These are phyloP conservation scores for Charina bottae DNA, from an alignment of 2,113 vertebrate genomes.

Conservation along the genomic window DNA sequence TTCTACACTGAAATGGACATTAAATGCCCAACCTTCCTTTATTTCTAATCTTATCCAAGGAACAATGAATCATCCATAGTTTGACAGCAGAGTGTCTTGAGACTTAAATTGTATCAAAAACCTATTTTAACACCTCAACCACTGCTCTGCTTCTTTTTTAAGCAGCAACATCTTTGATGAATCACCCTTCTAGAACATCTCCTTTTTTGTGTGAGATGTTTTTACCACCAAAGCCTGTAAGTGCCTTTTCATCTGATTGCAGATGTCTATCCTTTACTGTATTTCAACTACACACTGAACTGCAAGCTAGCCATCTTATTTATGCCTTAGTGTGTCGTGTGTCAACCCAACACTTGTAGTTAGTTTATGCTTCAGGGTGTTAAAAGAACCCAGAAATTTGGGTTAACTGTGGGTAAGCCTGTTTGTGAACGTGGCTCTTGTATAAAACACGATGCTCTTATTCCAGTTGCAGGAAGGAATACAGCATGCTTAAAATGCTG, in stretches of 20 bases:
- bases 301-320: neutral
- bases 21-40: neutral
- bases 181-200: neutral
- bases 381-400: neutral
- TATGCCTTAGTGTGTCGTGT: neutral
- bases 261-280: neutral
- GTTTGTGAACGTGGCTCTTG: neutral
- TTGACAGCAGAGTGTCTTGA: neutral
- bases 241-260: neutral
- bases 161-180: neutral
- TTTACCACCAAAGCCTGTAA: neutral
- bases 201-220: neutral
- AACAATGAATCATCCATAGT: neutral
- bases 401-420: neutral
- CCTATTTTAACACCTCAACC: neutral
- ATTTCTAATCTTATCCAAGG: neutral
- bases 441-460: neutral
- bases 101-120: neutral
- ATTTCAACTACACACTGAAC: neutral
- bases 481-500: neutral
- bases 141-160: neutral
- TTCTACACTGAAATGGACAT: neutral
- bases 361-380: neutral
- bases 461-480: neutral
- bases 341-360: neutral